Conservation (phyloP, 2,888 invertebrate genomes). For the Synanthedon tipuliformis region DNA sequence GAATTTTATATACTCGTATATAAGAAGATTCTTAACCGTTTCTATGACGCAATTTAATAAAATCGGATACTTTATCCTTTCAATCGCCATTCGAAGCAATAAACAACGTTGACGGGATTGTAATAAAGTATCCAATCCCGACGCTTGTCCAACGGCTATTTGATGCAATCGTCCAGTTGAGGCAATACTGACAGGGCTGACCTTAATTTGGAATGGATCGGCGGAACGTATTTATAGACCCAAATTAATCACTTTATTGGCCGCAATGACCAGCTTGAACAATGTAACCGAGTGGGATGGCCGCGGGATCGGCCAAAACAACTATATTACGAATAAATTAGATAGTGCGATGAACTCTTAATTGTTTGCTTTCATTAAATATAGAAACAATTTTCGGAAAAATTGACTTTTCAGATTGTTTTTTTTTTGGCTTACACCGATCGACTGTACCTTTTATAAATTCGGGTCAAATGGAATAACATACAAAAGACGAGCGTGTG, state of each 20-base stretch:
- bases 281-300: slow-evolving; percentile 32
- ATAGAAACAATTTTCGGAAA: not conserved
- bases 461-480: too few relatives aligned
- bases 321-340: slow-evolving; percentile 28
- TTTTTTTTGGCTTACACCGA: too few relatives aligned
- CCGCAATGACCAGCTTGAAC: slow-evolving; percentile 40
- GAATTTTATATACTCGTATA: too few relatives aligned
- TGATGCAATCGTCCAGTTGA: slow-evolving; percentile 26
- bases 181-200: slow-evolving; percentile 12
- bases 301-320: slow-evolving; percentile 26
- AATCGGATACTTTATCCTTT: not conserved
- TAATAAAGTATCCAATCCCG: slow-evolving; percentile 33
- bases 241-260: slow-evolving; percentile 63
- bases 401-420: not conserved
- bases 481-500: too few relatives aligned
- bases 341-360: slow-evolving; percentile 38
- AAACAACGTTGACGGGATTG: not conserved
- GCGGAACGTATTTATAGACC: slow-evolving; percentile 44
- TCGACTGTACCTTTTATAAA: too few relatives aligned
- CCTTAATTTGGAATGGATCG: slow-evolving; percentile 59
- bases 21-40: not conserved
- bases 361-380: slow-evolving; percentile 7
- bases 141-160: slow-evolving; percentile 15
- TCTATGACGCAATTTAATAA: not conserved
- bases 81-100: not conserved